Percentiles rank a stretch among this genome's conserved stretches.
phyloP scores from a whole-genome alignment of 2,888 invertebrate species.

The Catotricha subobsoleta region DNA sequence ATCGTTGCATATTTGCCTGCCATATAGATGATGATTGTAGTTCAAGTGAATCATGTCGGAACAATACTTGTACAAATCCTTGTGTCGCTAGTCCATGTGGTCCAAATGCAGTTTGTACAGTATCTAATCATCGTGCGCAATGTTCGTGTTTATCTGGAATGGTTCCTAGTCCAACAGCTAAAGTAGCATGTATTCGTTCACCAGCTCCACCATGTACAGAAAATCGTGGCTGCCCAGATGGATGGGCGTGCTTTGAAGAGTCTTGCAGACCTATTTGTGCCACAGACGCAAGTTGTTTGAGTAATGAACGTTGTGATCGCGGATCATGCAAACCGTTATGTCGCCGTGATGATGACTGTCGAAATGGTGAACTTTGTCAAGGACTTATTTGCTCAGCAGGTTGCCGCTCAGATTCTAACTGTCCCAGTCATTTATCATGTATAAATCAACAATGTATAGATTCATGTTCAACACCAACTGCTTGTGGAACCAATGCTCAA shows the following conservation, averaged over 20 bases:
- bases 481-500: slow-evolving; percentile 68
- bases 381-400: slow-evolving; percentile 61
- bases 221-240: slow-evolving; percentile 55
- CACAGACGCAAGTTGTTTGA: slow-evolving; percentile 53
- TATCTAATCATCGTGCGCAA: slow-evolving; percentile 60
- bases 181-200: slow-evolving; percentile 69
- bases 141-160: slow-evolving; percentile 63
- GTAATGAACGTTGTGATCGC: slow-evolving; percentile 47
- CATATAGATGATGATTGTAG: slow-evolving; percentile 75
- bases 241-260: slow-evolving; percentile 53
- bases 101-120: slow-evolving; percentile 64
- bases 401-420: slow-evolving; percentile 64
- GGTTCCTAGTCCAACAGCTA: slow-evolving; percentile 75
- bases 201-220: slow-evolving; percentile 57
- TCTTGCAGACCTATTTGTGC: slow-evolving; percentile 65
- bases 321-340: slow-evolving; percentile 74
- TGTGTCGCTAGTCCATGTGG: slow-evolving; percentile 64
- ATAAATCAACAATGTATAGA: slow-evolving; percentile 60
- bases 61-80: slow-evolving; percentile 64
- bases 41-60: slow-evolving; percentile 62
- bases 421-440: slow-evolving; percentile 54
- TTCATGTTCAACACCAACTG: slow-evolving; percentile 55
- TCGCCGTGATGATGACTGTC: slow-evolving; percentile 68
- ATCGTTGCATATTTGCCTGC: slow-evolving; percentile 74
- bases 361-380: slow-evolving; percentile 72